These are phyloP conservation scores for Mormyrops attenuatus DNA, from an alignment of 2,797 vertebrate genomes.

Conservation along the genomic window DNA sequence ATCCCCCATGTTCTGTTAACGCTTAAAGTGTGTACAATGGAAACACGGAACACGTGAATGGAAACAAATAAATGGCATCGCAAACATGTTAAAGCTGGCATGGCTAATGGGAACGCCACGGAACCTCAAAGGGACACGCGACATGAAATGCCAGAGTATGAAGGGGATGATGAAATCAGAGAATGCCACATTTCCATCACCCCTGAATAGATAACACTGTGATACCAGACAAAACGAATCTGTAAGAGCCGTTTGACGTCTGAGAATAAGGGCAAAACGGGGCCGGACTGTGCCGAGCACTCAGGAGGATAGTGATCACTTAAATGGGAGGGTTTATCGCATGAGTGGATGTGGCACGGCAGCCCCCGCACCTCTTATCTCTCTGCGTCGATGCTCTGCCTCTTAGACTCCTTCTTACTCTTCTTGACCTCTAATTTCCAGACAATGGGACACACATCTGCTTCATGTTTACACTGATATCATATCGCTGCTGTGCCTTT, in stretches of 20 bases:
- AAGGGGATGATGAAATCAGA: background rate
- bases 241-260: background rate
- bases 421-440: background rate
- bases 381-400: background rate
- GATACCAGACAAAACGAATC: background rate
- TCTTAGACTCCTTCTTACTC: background rate
- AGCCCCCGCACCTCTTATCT: background rate
- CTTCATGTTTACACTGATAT: constrained; percentile 2
- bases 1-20: background rate
- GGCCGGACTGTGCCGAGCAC: background rate
- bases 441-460: background rate
- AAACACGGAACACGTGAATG: background rate
- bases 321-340: background rate
- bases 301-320: background rate
- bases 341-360: background rate
- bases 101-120: background rate
- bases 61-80: background rate
- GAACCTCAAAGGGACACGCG: background rate
- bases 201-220: background rate
- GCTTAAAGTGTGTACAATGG: background rate
- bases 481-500: background rate
- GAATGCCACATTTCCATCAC: background rate
- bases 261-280: background rate
- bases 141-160: background rate
- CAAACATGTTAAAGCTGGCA: background rate